These are phyloP conservation scores for Mohoua ochrocephala DNA, from an alignment of 2,113 vertebrate genomes.

Conservation along the genomic window DNA sequence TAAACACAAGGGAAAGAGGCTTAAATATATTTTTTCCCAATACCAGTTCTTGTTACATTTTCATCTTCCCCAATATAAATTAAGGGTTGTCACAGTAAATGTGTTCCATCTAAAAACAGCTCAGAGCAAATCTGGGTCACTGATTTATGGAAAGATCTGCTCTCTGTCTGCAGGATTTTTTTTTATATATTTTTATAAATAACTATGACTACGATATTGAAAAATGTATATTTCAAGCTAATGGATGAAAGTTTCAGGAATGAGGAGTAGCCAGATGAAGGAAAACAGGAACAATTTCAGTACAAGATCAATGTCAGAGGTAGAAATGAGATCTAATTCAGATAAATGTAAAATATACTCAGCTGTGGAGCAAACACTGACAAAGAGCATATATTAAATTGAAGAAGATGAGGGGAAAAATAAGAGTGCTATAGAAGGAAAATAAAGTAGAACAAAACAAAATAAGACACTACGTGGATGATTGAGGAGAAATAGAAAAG, in stretches of 20 bases:
- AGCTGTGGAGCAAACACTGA: background rate
- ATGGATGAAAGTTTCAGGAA: background rate
- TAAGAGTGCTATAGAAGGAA: background rate
- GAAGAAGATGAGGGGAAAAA: background rate
- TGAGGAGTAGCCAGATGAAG: background rate
- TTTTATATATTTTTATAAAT: slow-evolving; percentile 8
- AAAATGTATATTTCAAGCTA: background rate
- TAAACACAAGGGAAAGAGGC: background rate
- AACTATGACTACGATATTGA: background rate
- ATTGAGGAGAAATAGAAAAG: background rate
- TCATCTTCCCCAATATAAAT: background rate
- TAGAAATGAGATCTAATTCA: background rate
- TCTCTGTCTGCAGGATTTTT: background rate
- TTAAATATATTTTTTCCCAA: background rate
- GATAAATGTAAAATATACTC: background rate
- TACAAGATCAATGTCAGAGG: background rate
- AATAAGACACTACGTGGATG: background rate
- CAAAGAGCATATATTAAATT: background rate
- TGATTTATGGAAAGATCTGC: background rate
- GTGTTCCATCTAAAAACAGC: background rate
- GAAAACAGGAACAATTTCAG: background rate
- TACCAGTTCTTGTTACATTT: background rate
- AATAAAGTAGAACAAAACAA: background rate
- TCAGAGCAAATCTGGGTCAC: slow-evolving; percentile 2
- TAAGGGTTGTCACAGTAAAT: background rate